These are phyloP conservation scores for Sebastes hubbsi DNA, from an alignment of 2,797 vertebrate species.

Conservation along the genomic window DNA sequence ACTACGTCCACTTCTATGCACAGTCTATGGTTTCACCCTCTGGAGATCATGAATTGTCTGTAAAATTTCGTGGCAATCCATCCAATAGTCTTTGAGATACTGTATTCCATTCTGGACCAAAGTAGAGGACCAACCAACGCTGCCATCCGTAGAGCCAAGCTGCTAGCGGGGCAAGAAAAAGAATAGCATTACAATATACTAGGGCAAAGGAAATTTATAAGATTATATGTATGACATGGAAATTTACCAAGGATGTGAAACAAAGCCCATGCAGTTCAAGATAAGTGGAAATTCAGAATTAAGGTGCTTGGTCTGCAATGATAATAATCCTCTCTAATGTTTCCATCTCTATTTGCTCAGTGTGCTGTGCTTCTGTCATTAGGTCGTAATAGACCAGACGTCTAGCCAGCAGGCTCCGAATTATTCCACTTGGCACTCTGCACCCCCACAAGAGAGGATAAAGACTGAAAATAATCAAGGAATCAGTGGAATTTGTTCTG, in stretches of 20 bases:
- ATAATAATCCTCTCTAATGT: constrained; percentile 20
- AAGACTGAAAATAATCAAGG: constrained; percentile 53
- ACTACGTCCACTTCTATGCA: too few relatives aligned
- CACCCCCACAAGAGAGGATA: neutral
- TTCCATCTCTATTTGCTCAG: constrained; percentile 20
- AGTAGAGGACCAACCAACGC: neutral
- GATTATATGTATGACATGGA: neutral
- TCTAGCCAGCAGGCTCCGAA: constrained; percentile 15
- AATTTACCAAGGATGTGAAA: neutral
- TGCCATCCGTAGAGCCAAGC: neutral
- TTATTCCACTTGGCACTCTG: neutral
- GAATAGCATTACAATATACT: neutral
- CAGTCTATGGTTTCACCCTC: neutral
- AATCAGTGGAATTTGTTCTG: constrained; percentile 53
- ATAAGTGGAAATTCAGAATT: neutral
- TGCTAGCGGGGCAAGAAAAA: neutral
- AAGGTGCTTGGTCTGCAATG: constrained; percentile 7
- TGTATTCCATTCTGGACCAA: neutral
- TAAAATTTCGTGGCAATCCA: neutral
- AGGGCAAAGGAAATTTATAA: neutral
- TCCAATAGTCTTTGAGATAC: neutral
- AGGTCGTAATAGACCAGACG: constrained; percentile 42
- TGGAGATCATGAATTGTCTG: neutral
- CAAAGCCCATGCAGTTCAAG: neutral
- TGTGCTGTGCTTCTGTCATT: constrained; percentile 37